Conservation (phyloP, 2,113 vertebrate species). For the Mesoclemmys tuberculata region DNA sequence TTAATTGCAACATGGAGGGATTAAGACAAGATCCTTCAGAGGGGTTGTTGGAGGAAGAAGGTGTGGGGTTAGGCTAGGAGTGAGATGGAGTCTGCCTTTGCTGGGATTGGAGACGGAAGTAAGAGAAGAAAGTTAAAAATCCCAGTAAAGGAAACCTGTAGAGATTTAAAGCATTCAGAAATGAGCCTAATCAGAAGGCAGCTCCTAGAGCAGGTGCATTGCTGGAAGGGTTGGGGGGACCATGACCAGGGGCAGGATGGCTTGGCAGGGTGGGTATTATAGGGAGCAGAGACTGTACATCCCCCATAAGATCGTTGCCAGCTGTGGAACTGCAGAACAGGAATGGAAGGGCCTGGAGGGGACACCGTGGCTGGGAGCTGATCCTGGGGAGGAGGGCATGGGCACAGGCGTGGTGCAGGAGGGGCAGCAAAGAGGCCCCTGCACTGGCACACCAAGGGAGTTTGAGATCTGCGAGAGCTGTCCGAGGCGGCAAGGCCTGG, state of each 20-base stretch:
- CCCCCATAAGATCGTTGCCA: not conserved
- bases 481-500: no score
- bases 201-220: not conserved
- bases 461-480: no score
- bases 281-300: not conserved
- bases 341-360: not conserved
- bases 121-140: not conserved
- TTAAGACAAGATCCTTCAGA: not conserved
- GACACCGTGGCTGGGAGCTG: not conserved
- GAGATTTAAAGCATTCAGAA: not conserved
- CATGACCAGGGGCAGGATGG: no score
- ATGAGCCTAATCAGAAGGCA: not conserved
- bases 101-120: not conserved
- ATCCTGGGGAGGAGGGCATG: not conserved
- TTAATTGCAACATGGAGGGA: not conserved
- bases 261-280: not conserved
- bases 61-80: rapidly evolving
- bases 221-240: no score
- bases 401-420: not conserved
- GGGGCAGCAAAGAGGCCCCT: not conserved
- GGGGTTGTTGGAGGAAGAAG: not conserved
- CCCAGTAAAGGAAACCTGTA: not conserved
- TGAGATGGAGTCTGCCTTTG: not conserved
- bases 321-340: not conserved
- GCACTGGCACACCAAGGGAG: no score